phyloP scores from a whole-genome alignment of 1,140 invertebrate species.

The Drosophila repleta region DNA sequence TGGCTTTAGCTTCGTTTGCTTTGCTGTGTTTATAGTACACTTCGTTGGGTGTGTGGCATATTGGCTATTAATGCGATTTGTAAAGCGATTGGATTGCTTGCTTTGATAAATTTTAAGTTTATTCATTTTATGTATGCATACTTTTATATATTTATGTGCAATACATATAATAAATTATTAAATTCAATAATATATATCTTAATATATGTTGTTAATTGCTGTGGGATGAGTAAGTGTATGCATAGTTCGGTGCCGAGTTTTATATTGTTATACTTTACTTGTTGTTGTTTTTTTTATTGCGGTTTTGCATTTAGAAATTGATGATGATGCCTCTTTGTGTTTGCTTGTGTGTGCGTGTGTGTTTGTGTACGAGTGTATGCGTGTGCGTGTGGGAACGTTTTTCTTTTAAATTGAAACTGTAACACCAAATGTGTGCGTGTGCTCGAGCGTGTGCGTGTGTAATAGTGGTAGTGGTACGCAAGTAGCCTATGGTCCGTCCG shows the following conservation, averaged over 20 bases:
- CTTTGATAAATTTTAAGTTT: neutral
- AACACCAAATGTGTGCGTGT: slow-evolving; percentile 56
- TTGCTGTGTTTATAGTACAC: slow-evolving; percentile 18
- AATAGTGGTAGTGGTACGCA: slow-evolving; percentile 14
- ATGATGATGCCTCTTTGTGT: slow-evolving; percentile 62
- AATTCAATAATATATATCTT: neutral
- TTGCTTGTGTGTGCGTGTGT: slow-evolving; percentile 17
- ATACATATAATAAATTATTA: too few relatives aligned
- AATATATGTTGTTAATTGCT: neutral
- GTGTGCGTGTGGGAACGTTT: slow-evolving; percentile 66
- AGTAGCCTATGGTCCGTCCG: slow-evolving; percentile 32
- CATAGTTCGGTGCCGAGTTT: slow-evolving; percentile 8
- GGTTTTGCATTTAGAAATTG: slow-evolving; percentile 79
- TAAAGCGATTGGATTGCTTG: too few relatives aligned
- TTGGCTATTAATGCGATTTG: slow-evolving; percentile 2
- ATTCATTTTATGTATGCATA: neutral
- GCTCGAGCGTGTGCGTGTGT: slow-evolving; percentile 18
- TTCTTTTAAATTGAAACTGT: slow-evolving; percentile 76
- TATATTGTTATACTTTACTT: slow-evolving; percentile 21
- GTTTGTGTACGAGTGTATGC: slow-evolving; percentile 40
- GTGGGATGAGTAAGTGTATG: slow-evolving; percentile 11
- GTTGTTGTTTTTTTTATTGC: slow-evolving; percentile 65
- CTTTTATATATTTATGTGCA: too few relatives aligned
- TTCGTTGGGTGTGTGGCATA: neutral
- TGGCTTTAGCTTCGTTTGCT: slow-evolving; percentile 33